Evolutionary conservation across 2,113 vertebrate species (phyloP).

Genomic region (Atlantisia rogersi): DNA sequence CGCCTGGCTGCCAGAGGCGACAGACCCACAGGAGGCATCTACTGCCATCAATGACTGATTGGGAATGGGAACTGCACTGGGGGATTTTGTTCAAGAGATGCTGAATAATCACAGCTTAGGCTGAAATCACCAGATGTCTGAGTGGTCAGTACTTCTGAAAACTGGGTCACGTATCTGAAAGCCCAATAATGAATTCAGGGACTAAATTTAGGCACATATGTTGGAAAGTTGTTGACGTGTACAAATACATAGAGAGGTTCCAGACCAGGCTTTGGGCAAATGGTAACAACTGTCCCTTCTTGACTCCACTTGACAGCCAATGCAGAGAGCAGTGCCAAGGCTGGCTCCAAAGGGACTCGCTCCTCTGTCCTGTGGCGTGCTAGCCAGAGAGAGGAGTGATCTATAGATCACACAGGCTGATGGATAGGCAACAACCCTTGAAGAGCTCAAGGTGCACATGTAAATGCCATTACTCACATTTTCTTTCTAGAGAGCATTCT

Average conservation of each 20-base stretch:
- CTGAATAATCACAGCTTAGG: conserved; percentile 37
- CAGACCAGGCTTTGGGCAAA: neutral
- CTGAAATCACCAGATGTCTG: conserved; percentile 35
- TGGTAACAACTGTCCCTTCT: neutral
- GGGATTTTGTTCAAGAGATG: conserved; percentile 35
- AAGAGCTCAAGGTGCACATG: conserved; percentile 1
- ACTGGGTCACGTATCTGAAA: neutral
- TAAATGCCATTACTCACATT: neutral
- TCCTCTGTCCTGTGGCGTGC: conserved; percentile 14
- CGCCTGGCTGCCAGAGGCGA: neutral
- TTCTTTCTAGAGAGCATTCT: neutral
- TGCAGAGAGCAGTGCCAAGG: conserved; percentile 11
- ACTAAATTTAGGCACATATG: conserved; percentile 28
- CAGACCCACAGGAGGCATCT: neutral
- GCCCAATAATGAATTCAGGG: conserved; percentile 7
- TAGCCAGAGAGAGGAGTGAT: conserved; percentile 7
- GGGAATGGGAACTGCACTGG: neutral
- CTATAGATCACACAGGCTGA: neutral
- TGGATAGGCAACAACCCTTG: neutral
- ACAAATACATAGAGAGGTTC: neutral
- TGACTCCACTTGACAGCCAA: conserved; percentile 27
- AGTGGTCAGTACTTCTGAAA: conserved; percentile 41
- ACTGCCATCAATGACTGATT: neutral
- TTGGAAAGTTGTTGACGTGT: neutral
- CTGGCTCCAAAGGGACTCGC: neutral